A percentile compares a stretch with the other conserved stretches of the same genome.
Evolutionary conservation across 2,888 invertebrate species (phyloP).

Genomic region (Pristionchus fissidentatus): DNA sequence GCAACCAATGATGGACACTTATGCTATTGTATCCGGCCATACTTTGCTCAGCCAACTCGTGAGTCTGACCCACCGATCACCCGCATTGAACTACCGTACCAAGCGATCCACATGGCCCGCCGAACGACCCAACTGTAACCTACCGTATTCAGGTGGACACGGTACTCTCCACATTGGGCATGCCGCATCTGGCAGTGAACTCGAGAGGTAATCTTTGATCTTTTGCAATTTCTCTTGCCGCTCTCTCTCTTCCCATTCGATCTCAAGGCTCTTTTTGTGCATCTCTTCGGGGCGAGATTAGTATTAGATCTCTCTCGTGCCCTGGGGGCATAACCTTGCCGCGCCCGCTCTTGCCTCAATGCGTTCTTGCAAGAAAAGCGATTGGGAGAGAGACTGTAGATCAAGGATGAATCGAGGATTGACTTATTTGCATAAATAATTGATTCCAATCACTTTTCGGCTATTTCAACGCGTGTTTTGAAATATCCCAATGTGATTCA

Average conservation of each 20-base stretch:
- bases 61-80: not conserved
- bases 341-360: slow-evolving; percentile 6
- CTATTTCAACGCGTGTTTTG: too few species aligned
- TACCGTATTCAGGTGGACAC: slow-evolving; percentile 83
- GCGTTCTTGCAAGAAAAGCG: not conserved
- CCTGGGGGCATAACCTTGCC: not conserved
- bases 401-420: not conserved
- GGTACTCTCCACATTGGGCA: slow-evolving; percentile 91
- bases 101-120: too few species aligned
- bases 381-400: slow-evolving; percentile 2
- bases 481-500: not conserved
- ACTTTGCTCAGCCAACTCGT: slow-evolving; percentile 80
- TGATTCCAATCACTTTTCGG: not conserved
- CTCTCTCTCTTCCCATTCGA: slow-evolving; percentile 24
- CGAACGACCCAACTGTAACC: too few species aligned
- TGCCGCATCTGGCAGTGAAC: slow-evolving; percentile 79
- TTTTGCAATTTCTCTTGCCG: not conserved
- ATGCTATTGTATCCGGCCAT: slow-evolving; percentile 85
- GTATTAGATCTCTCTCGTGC: not conserved
- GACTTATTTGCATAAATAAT: not conserved
- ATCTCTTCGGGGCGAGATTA: slow-evolving; percentile 48
- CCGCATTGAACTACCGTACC: slow-evolving; percentile 76
- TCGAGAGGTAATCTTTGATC: slow-evolving; percentile 77
- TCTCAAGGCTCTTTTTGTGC: slow-evolving; percentile 45
- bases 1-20: slow-evolving; percentile 83